Conservation (phyloP, 2,888 invertebrate genomes). For the Patella caerulea region DNA sequence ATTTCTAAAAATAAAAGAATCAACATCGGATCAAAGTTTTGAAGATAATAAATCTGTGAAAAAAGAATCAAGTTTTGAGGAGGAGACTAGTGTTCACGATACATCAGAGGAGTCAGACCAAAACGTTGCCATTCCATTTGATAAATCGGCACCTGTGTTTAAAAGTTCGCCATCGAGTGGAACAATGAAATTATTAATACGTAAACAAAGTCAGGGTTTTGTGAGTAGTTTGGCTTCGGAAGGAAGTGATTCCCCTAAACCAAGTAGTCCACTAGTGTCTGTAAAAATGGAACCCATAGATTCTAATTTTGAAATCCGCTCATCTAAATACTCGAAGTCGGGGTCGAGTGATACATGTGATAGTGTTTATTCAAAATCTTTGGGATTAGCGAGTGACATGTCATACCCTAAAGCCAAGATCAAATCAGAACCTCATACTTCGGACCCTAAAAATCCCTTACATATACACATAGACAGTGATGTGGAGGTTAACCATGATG, state of each 20-base stretch:
- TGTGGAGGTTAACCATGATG: neutral
- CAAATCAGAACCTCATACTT: neutral
- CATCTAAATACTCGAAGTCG: slow-evolving; percentile 4
- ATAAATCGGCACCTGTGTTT: slow-evolving; percentile 4
- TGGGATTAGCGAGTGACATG: neutral
- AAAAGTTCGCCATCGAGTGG: slow-evolving; percentile 22
- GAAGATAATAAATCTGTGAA: slow-evolving; percentile 21
- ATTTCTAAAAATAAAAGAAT: slow-evolving; percentile 38
- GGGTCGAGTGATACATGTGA: neutral
- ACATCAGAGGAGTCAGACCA: slow-evolving; percentile 18
- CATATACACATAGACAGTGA: neutral
- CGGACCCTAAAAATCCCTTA: neutral
- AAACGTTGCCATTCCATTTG: neutral
- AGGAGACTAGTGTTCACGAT: slow-evolving; percentile 13
- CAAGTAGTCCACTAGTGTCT: slow-evolving; percentile 15
- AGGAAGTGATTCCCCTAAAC: slow-evolving; percentile 13
- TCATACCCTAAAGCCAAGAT: neutral
- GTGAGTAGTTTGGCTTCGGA: slow-evolving; percentile 40
- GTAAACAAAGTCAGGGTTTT: slow-evolving; percentile 52
- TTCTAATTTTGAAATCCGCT: neutral
- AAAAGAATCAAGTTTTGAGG: slow-evolving; percentile 16
- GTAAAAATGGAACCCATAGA: slow-evolving; percentile 24
- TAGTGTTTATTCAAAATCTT: neutral
- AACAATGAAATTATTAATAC: slow-evolving; percentile 49
- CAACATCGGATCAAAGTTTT: slow-evolving; percentile 14